A percentile compares a stretch with the other conserved stretches of the same genome.
phyloP scores from a whole-genome alignment of 2,888 invertebrate genomes.

The Pinctada fucata region DNA sequence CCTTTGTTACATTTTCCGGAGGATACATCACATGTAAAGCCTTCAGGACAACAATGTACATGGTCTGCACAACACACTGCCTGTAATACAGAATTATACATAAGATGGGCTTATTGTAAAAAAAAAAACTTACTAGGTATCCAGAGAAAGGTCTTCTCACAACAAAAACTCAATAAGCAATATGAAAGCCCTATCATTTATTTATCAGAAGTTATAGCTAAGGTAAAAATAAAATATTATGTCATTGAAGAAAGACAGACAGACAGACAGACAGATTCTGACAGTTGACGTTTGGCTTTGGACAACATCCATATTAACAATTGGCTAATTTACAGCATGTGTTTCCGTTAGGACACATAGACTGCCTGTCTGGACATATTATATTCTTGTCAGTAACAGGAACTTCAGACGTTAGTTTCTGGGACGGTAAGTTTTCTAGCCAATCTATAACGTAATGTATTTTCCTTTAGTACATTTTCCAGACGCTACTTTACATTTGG shows the following conservation, averaged over 20 bases:
- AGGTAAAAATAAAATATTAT: background rate
- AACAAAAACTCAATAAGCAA: no score
- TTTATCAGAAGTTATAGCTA: no score
- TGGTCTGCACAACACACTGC: constrained; percentile 66
- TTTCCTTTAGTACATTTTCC: constrained; percentile 41
- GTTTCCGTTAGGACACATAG: constrained; percentile 25
- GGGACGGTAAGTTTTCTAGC: constrained; percentile 10
- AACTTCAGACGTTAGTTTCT: background rate
- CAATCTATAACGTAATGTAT: constrained; percentile 3
- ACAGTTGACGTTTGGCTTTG: constrained; percentile 22
- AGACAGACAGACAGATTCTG: background rate
- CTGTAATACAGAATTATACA: constrained; percentile 29
- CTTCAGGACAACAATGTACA: constrained; percentile 64
- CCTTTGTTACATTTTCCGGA: constrained; percentile 34
- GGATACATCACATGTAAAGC: constrained; percentile 46
- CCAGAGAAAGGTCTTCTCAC: no score
- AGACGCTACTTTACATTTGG: constrained; percentile 35
- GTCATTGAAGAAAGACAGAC: background rate
- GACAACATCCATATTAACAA: constrained; percentile 26
- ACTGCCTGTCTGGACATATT: constrained; percentile 24
- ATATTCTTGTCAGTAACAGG: background rate
- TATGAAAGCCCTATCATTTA: no score
- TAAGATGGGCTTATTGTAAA: no score
- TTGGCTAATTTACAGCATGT: constrained; percentile 24
- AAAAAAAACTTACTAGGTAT: no score